phyloP scores from a whole-genome alignment of 2,113 vertebrate genomes.

The Petrocephalus zakoni region DNA sequence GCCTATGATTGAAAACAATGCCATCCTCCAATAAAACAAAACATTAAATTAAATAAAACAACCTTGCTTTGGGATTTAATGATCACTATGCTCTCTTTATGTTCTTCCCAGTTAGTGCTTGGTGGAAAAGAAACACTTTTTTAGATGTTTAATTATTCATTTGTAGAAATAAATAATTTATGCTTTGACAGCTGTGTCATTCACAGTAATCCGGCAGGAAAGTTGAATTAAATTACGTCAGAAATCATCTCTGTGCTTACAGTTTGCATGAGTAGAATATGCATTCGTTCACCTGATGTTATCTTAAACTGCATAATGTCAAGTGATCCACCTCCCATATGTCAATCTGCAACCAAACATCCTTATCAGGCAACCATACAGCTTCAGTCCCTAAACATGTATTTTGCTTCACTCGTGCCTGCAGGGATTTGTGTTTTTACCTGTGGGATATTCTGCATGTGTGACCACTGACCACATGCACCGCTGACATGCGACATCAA shows the following conservation, averaged over 20 bases:
- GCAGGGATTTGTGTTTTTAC: background rate
- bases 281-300: background rate
- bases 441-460: background rate
- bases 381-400: background rate
- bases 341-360: background rate
- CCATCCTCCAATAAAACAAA: background rate
- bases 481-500: background rate
- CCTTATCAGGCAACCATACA: background rate
- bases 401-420: background rate
- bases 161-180: background rate
- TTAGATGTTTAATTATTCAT: background rate
- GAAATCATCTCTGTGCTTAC: background rate
- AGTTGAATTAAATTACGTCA: background rate
- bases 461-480: background rate
- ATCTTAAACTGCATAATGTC: background rate
- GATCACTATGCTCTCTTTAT: background rate
- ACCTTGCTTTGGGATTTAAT: background rate
- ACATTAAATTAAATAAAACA: too few relatives aligned
- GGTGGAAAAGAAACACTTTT: background rate
- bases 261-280: background rate
- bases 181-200: background rate
- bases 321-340: background rate
- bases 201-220: background rate
- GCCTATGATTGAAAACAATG: background rate
- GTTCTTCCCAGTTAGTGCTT: background rate